Evolutionary conservation across 2,888 invertebrate species (phyloP).

Genomic region (Drosophila rubida): DNA sequence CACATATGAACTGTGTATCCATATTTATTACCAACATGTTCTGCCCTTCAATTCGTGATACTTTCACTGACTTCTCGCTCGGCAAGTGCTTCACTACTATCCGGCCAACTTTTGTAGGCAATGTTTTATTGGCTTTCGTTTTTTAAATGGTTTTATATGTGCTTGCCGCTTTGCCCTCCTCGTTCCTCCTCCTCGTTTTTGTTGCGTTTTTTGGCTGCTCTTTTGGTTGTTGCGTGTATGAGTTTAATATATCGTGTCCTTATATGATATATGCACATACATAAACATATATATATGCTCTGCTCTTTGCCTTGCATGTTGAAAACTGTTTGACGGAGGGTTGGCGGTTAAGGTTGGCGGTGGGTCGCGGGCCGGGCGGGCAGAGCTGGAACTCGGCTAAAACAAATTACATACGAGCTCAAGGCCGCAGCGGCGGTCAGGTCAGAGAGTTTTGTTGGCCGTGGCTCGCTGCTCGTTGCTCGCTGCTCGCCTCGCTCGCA

Average conservation of each 20-base stretch:
- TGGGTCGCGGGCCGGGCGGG: not conserved
- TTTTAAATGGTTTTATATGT: slow-evolving; percentile 48
- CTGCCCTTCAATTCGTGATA: slow-evolving; percentile 50
- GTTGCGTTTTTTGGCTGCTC: slow-evolving; percentile 9
- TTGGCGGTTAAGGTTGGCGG: not conserved
- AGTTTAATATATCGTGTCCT: slow-evolving; percentile 67
- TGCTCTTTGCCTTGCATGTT: slow-evolving; percentile 69
- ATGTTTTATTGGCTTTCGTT: slow-evolving; percentile 61
- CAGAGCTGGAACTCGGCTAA: slow-evolving; percentile 46
- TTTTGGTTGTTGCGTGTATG: slow-evolving; percentile 58
- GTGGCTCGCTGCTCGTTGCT: slow-evolving; percentile 1
- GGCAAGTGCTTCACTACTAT: slow-evolving; percentile 18
- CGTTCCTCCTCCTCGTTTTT: not conserved
- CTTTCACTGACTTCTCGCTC: slow-evolving; percentile 39
- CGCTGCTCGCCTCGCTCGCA: slow-evolving; percentile 48
- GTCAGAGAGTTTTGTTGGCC: slow-evolving; percentile 54
- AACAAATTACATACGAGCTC: slow-evolving; percentile 72
- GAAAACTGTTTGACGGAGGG: slow-evolving; percentile 49
- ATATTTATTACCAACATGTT: slow-evolving; percentile 42
- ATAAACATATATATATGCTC: slow-evolving; percentile 30
- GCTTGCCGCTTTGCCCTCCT: too few species aligned
- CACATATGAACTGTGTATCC: not conserved
- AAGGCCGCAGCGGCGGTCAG: slow-evolving; percentile 72
- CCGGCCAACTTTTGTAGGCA: slow-evolving; percentile 44
- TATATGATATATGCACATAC: slow-evolving; percentile 44